Evolutionary conservation across 2,113 vertebrate genomes (phyloP).

Genomic region (Ardeotis arabs): DNA sequence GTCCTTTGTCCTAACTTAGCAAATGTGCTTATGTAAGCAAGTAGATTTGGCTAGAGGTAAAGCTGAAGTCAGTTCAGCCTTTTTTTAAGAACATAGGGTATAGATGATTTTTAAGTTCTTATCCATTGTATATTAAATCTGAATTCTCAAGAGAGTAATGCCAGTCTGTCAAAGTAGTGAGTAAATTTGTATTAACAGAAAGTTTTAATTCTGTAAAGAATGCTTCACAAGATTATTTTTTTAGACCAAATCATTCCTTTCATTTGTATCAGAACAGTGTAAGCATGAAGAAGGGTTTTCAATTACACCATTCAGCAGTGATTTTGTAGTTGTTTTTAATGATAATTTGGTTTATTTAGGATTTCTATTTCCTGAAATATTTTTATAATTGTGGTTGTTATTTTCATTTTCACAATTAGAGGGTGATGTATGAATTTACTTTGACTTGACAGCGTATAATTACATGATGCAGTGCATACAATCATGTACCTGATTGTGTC

Average conservation of each 20-base stretch:
- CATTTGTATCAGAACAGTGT: not conserved
- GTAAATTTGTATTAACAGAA: not conserved
- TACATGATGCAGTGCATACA: not conserved
- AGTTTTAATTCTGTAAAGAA: not conserved
- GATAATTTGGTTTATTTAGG: not conserved
- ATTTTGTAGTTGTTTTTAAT: not conserved
- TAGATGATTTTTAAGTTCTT: not conserved
- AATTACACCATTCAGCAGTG: not conserved
- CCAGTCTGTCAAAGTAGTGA: not conserved
- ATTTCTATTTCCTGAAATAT: not conserved
- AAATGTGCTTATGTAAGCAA: slow-evolving; percentile 26
- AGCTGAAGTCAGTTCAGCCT: not conserved
- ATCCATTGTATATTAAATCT: not conserved
- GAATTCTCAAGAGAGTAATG: not conserved
- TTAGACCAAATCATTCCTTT: not conserved
- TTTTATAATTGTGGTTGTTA: not conserved
- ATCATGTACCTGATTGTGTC: not conserved
- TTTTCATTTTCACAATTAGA: not conserved
- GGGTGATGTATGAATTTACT: not conserved
- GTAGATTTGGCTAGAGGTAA: not conserved
- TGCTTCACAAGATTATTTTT: not conserved
- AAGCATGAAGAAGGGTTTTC: not conserved
- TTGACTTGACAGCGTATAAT: not conserved
- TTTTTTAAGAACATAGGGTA: not conserved
- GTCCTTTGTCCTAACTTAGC: slow-evolving; percentile 5